Evolutionary conservation across 2,888 invertebrate genomes (phyloP).

Genomic region (Leucoma salicis): DNA sequence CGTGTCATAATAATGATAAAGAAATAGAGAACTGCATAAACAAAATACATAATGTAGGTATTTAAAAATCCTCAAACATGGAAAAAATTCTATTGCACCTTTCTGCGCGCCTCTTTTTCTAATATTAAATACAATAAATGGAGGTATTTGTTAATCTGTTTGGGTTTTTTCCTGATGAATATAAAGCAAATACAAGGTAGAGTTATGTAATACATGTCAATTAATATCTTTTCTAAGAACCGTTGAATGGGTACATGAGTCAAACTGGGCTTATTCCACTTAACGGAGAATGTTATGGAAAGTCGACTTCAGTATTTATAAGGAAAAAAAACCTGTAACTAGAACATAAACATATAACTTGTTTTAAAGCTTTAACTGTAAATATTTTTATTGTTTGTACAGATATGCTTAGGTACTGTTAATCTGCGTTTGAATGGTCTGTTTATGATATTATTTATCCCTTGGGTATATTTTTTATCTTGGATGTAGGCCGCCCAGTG

Average conservation of each 20-base stretch:
- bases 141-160: neutral
- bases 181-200: neutral
- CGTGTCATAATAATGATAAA: too few species aligned
- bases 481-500: too few species aligned
- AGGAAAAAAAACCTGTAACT: neutral
- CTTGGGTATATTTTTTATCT: too few species aligned
- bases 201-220: neutral
- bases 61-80: too few species aligned
- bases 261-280: neutral
- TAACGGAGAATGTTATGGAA: constrained; percentile 1
- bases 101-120: too few species aligned
- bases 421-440: too few species aligned
- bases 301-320: neutral
- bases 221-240: constrained; percentile 2
- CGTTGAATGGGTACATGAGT: neutral
- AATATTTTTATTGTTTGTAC: neutral
- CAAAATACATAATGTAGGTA: too few species aligned
- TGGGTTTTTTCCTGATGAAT: neutral
- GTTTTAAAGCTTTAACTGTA: neutral
- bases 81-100: too few species aligned
- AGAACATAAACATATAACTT: neutral
- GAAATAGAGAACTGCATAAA: too few species aligned
- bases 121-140: too few species aligned
- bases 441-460: too few species aligned
- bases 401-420: too few species aligned